Evolutionary conservation across 2,113 vertebrate genomes (phyloP), one percentile per base, ranked within the genome.

Genomic region (Rhinopomastus cyanomelas): DNA sequence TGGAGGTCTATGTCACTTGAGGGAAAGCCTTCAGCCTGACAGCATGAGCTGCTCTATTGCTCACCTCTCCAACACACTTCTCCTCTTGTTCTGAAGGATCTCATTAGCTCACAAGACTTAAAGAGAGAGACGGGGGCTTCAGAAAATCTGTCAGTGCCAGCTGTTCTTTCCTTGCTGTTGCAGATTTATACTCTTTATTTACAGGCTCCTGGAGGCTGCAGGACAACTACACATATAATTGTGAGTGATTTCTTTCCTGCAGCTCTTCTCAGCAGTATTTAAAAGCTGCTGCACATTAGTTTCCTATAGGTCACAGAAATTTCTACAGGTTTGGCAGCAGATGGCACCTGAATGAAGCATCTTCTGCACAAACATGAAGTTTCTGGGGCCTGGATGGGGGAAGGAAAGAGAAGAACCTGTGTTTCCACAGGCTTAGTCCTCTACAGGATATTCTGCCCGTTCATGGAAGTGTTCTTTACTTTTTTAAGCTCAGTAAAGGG

Each of bases 251-350:
- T 75, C 71, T 90, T 81, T 94, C 87, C 92, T 51, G 66, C 75
- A 94, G 94, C 67, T 90, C 62, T 79, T 87, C 78, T 89, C 89
- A 92, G 94, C 77, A 88, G 84, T 46, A 1, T n/a, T 66, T 55
- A 61, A 73, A 81, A 88, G 85, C 88, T 79, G 81, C 77, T 88
- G 87, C 2, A 12, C 87, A n/a, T 79, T 57, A 20, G 55, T 79
- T 84, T 85, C 89, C 78, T 85, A 66, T 3, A 95, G 91, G 87
- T 93, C 78, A 90, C 6, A 73, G 75, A 36, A 87, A 92, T 88
- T 95, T 78, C 89, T 92, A 81, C 92, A 90, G 94, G 81, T 96
- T 93, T 87, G 88, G 84, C 74, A 81, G 91, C 94, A 95, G 89
- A 93, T 85, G 84, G 87, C 81, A 87, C 62, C 36, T 26, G 75